phyloP scores from a whole-genome alignment of 2,113 vertebrate genomes.

The Grammomys dolichurus region DNA sequence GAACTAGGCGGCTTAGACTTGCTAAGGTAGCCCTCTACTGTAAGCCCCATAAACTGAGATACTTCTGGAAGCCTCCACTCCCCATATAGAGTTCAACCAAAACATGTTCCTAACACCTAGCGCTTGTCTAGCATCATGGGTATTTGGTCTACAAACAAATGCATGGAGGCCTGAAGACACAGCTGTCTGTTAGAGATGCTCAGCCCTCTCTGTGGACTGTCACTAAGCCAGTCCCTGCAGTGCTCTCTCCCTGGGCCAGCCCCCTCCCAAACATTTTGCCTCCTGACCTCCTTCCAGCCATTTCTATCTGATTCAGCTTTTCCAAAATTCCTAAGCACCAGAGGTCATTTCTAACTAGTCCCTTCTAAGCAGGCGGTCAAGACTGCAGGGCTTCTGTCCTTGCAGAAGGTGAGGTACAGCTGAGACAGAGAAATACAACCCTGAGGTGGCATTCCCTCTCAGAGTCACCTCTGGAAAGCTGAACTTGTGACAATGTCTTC shows the following conservation, averaged over 20 bases:
- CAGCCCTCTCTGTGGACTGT: neutral
- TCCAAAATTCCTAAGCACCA: neutral
- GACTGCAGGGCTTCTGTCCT: neutral
- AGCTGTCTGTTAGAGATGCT: neutral
- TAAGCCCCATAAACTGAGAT: neutral
- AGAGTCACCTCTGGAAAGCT: neutral
- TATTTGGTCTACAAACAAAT: fast-evolving
- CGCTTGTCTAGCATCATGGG: neutral
- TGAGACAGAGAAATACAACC: neutral
- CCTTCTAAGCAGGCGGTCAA: neutral
- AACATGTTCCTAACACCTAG: neutral
- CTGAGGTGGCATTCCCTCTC: neutral
- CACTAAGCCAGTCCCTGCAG: neutral
- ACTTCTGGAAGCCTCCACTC: neutral
- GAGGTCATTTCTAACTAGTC: neutral
- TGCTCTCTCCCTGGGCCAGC: neutral
- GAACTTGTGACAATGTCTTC: neutral
- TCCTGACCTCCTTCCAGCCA: neutral
- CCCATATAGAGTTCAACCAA: neutral
- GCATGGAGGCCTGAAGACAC: neutral
- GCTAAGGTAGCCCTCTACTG: neutral
- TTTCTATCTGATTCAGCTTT: neutral
- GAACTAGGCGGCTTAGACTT: neutral
- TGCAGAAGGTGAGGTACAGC: neutral
- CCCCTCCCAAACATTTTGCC: neutral